A percentile compares a stretch with the other conserved stretches of the same genome.
These are phyloP conservation scores for Neodontobutis hainanensis DNA, from an alignment of 2,113 vertebrate genomes.

Conservation along the genomic window DNA sequence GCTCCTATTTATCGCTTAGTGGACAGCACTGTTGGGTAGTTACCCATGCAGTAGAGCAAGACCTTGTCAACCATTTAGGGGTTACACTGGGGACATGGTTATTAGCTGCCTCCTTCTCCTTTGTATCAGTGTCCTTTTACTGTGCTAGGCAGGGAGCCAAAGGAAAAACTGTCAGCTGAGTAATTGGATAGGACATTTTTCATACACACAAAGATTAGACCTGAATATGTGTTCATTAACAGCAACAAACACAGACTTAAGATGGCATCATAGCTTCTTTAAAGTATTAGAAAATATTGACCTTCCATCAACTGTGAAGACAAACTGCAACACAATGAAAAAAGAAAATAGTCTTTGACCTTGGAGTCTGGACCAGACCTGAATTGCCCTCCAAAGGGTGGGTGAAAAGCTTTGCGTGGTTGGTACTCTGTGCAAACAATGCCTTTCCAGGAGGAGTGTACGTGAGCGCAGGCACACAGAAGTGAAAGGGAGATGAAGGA, in stretches of 20 bases:
- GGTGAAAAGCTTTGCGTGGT: conserved; percentile 33
- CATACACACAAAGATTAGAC: conserved; percentile 16
- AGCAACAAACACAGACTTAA: conserved; percentile 33
- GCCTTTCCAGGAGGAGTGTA: conserved; percentile 67
- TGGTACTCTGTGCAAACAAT: conserved; percentile 57
- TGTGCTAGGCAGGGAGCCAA: conserved; percentile 31
- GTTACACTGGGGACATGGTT: conserved; percentile 30
- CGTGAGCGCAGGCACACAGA: conserved; percentile 74
- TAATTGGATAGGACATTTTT: conserved; percentile 30
- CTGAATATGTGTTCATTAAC: conserved; percentile 19
- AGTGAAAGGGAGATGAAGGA: conserved; percentile 6
- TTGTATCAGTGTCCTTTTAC: conserved; percentile 29
- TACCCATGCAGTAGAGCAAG: conserved; percentile 39
- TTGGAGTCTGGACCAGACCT: conserved; percentile 40
- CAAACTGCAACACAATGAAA: not conserved
- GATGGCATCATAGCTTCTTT: conserved; percentile 6
- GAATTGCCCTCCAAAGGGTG: conserved; percentile 42
- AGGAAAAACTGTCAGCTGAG: conserved; percentile 24
- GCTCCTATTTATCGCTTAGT: conserved; percentile 35
- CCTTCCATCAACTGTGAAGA: not conserved
- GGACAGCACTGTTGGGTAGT: conserved; percentile 35
- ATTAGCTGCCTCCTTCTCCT: conserved; percentile 42
- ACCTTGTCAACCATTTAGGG: conserved; percentile 38
- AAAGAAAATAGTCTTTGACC: conserved; percentile 28
- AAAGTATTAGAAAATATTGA: not conserved